Evolutionary conservation across 2,113 vertebrate genomes (phyloP).

Genomic region (Tamias sibiricus): DNA sequence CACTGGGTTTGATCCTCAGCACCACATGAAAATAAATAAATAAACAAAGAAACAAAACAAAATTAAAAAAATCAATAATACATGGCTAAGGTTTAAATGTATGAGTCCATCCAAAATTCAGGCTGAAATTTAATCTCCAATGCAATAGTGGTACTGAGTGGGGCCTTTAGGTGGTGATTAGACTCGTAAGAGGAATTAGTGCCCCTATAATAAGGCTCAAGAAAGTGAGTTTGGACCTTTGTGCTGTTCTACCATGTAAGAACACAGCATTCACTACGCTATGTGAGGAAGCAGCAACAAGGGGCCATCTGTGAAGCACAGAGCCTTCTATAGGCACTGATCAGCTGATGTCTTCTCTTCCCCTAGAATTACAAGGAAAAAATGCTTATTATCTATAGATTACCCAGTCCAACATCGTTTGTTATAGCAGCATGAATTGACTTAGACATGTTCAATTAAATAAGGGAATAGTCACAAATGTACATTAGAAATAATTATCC

Average conservation of each 20-base stretch:
- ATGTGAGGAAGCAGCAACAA: neutral
- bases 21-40: too few relatives aligned
- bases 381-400: neutral
- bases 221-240: too few relatives aligned
- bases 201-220: rapidly evolving
- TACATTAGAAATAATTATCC: neutral
- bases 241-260: neutral
- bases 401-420: neutral
- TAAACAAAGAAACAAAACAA: too few relatives aligned
- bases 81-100: neutral
- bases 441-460: neutral
- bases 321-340: neutral
- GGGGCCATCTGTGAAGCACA: neutral
- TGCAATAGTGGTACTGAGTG: too few relatives aligned
- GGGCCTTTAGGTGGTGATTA: neutral
- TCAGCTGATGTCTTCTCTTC: too few relatives aligned
- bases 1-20: too few relatives aligned
- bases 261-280: neutral
- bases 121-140: neutral
- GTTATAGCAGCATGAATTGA: neutral
- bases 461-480: neutral
- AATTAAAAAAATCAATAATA: neutral
- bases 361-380: too few relatives aligned
- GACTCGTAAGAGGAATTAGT: neutral
- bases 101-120: neutral